Evolutionary conservation across 1,140 invertebrate species (phyloP), one percentile per base, ranked within the genome.

Genomic region (Metaphire vulgaris): DNA sequence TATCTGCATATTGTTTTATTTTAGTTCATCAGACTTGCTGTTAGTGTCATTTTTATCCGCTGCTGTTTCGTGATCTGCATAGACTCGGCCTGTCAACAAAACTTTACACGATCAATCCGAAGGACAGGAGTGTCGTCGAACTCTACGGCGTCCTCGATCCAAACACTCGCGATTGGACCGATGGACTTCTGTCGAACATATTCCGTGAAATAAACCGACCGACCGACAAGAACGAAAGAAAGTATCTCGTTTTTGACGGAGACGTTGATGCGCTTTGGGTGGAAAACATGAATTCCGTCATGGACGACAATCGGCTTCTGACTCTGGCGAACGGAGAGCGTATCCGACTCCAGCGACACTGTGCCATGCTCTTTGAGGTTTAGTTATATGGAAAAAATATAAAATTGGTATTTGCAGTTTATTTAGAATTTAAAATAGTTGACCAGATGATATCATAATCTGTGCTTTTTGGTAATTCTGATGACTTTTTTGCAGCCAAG

Each of bases 231-330:
- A 87, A 90, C 72, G 92, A 94, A 83, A 88, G 89, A 71, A 90
- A 90, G 72, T 96, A 94, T 81, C 93, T 94, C 78, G 86, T 95
- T 68, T 96, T 95, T 87, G 95, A 97, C 83, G 95, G 95, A 2
- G 94, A 96, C 83, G 92, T 97, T 75, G 94, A 96, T 88, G 91
- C 93, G 6, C 86, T 95, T 2, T 97, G 94, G 94, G 93, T 96
- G 79, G 94, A 96, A 87, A 96, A 96, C 85, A 95, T 96, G 93
- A 96, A 96, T 86, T 95, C 93, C 0, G 93, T 96, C 2, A 96
- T 97, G 94, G 94, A 97, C 83, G 94, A 97, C 84, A 96, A 96
- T 83, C 92, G 92, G 83, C 84, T 96, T 68, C 83, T 97, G 67
- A 96, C 94, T 0, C 86, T 97, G 77, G 92, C 93, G 0, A 96